Evolutionary conservation across 2,888 invertebrate genomes (phyloP), one percentile per base, ranked within the genome.

Genomic region (Eupithecia pulchellata): DNA sequence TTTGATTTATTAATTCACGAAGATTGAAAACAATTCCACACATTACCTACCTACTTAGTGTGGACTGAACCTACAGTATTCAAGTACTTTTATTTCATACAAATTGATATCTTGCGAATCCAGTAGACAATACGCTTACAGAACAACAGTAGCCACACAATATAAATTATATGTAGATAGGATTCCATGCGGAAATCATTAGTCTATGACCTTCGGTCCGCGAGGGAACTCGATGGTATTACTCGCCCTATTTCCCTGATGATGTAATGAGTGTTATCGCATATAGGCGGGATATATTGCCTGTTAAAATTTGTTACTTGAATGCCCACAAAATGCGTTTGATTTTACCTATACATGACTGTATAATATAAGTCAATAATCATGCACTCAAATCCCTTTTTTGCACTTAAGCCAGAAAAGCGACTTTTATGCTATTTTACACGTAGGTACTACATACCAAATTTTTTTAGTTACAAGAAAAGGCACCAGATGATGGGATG

Each of bases 161-260:
- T 83, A 81, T 82, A 82, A 81, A 84, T 83, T 83, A 84, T 82
- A 85, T 85, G 85, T 85, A 85, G 84, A 87, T 88, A 84, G 84
- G 85, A 89, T 88, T 86, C 86, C 79, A 89, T 81, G 79, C 90
- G 91, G 91, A 91, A 90, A 86, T 89, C 84, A 89, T 89, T 87
- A 87, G 81, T 60, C 36, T 81, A 83, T 82, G 91, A 87, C 91
- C 92, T 92, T 91, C 89, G 82, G 75, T 79, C 83, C 79, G 81
- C 80, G 83, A 85, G 87, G 87, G 87, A 84, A 85, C 80, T 82
- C 80, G 80, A 78, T 81, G 77, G 82, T 64, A 66, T 69, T 64
- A 69, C 84, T 79, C 85, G 90, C 84, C 89, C 90, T 90, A 86
- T 88, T 89, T 91, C 86, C 89, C 89, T 84, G 84, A 86, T 91